A percentile compares a stretch with the other conserved stretches of the same genome.
Conservation (phyloP, 2,888 invertebrate species). For the Neria commutata region DNA sequence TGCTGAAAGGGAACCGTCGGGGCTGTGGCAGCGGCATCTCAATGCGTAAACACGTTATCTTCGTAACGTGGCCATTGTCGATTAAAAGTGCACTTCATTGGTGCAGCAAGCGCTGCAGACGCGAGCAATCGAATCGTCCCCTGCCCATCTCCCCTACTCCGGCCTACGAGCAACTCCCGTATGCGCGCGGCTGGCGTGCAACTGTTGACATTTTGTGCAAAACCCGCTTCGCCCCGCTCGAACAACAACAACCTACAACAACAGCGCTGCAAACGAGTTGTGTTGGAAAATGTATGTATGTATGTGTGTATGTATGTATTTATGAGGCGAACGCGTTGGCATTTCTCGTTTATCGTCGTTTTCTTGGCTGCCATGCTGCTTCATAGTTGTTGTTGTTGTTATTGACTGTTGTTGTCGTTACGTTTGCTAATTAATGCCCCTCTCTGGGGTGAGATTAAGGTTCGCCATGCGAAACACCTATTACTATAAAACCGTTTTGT, state of each 20-base stretch:
- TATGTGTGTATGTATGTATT: too few relatives aligned
- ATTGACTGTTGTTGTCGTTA: too few relatives aligned
- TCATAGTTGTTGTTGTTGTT: slow-evolving; percentile 45
- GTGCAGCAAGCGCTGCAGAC: slow-evolving; percentile 21
- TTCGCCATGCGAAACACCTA: not conserved
- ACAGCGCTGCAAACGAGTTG: not conserved
- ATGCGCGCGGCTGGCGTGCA: not conserved
- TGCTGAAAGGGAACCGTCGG: not conserved
- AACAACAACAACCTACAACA: not conserved
- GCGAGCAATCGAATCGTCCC: slow-evolving; percentile 14
- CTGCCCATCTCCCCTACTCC: slow-evolving; percentile 4
- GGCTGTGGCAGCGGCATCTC: slow-evolving; percentile 6
- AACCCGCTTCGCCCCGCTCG: too few relatives aligned
- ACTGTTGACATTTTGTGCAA: slow-evolving; percentile 21
- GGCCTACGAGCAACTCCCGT: too few relatives aligned
- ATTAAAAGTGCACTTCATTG: slow-evolving; percentile 52
- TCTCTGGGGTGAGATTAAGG: slow-evolving; percentile 36
- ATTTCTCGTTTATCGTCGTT: too few relatives aligned
- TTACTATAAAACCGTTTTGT: not conserved
- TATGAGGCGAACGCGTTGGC: too few relatives aligned
- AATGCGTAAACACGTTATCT: slow-evolving; percentile 40
- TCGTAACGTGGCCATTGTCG: slow-evolving; percentile 44
- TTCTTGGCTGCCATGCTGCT: not conserved
- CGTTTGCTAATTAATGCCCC: slow-evolving; percentile 47
- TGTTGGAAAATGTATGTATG: not conserved